phyloP scores from a whole-genome alignment of 2,888 invertebrate genomes.

The Cheilosia impressa region DNA sequence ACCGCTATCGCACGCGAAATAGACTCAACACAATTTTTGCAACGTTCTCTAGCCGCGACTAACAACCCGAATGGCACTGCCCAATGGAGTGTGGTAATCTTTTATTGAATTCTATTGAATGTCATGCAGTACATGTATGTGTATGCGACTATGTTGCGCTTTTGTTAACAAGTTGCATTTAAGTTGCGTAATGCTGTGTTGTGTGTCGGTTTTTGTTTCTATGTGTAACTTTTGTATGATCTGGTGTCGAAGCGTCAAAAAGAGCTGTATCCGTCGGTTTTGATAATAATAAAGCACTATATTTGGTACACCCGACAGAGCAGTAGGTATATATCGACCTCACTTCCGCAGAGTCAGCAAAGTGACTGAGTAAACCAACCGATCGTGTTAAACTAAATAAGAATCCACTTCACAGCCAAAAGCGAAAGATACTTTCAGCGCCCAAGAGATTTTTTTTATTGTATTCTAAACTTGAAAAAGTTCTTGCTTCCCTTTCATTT shows the following conservation, averaged over 20 bases:
- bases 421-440: constrained; percentile 28
- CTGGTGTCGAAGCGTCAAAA: background rate
- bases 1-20: constrained; percentile 32
- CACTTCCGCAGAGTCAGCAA: background rate
- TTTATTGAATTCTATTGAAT: constrained; percentile 62
- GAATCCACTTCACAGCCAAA: constrained; percentile 14
- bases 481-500: background rate
- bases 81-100: constrained; percentile 48
- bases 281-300: background rate
- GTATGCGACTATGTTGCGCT: constrained; percentile 24
- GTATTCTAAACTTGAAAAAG: constrained; percentile 5
- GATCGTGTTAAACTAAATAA: constrained; percentile 42
- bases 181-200: constrained; percentile 55
- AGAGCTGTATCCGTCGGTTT: background rate
- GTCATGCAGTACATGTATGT: constrained; percentile 56
- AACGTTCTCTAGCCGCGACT: constrained; percentile 61
- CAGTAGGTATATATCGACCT: background rate
- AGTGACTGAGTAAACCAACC: constrained; percentile 22
- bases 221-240: background rate
- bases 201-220: background rate
- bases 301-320: background rate
- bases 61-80: constrained; percentile 53
- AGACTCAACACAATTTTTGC: constrained; percentile 24
- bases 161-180: constrained; percentile 45
- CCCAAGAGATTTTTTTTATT: background rate